These are phyloP conservation scores for Paraplagusia blochii DNA, from an alignment of 2,113 vertebrate genomes.

Conservation along the genomic window DNA sequence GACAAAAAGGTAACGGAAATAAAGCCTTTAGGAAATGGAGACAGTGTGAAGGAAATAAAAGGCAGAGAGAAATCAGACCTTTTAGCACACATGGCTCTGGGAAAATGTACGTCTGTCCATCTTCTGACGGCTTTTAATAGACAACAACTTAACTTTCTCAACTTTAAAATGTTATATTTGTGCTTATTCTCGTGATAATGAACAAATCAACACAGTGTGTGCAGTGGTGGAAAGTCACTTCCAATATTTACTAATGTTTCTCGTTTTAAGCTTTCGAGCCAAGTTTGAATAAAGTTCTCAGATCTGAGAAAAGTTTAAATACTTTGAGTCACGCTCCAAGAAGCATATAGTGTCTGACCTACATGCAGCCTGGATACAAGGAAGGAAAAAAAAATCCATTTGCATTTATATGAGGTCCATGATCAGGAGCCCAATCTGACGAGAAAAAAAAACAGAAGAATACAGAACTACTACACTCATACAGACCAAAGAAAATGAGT, in stretches of 20 bases:
- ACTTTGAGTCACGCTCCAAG: constrained; percentile 7
- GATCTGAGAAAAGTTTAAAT: constrained; percentile 28
- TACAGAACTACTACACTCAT: no score
- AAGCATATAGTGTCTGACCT: constrained; percentile 10
- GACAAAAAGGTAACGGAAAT: constrained; percentile 1
- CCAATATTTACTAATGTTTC: constrained; percentile 13
- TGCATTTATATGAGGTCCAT: constrained; percentile 61
- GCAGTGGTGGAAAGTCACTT: not conserved
- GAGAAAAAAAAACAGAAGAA: no score
- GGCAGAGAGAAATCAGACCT: no score
- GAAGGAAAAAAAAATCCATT: constrained; percentile 34
- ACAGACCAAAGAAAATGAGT: no score
- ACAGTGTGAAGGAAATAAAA: not conserved
- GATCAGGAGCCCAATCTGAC: not conserved
- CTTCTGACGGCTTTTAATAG: constrained; percentile 25
- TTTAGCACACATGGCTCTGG: constrained; percentile 6
- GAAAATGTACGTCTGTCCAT: not conserved
- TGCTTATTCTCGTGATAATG: no score
- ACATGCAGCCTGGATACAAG: constrained; percentile 24
- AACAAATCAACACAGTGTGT: not conserved
- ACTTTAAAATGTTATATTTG: no score
- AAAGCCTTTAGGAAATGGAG: constrained; percentile 3
- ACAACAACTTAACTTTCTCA: no score
- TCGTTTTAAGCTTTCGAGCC: constrained; percentile 31
- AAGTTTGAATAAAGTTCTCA: constrained; percentile 25